Base-by-base conservation (phyloP, 2,888 invertebrate genomes). In the Raillietiella orientalis region DNA sequence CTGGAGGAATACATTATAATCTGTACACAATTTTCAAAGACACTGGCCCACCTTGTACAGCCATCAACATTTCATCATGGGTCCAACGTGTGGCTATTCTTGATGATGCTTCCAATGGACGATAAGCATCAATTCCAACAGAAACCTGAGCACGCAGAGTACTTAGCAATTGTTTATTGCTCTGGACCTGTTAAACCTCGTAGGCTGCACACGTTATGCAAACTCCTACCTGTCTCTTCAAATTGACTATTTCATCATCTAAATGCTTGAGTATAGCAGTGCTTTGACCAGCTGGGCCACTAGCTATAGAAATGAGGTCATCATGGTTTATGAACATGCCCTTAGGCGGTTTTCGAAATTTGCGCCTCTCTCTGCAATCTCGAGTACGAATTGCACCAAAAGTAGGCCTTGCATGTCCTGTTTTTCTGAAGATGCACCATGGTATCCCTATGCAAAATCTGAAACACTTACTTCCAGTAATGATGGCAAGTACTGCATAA, bases 241-340 rank as follows among this genome's bases (percentile, higher is more conserved):
- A 61, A 41, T 79, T 69, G 50, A 77, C 65, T 46, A 87, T 66
- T 56, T 84, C 84, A 44, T 75, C 62, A 51, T 84, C 84, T 59
- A 82, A 70, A 41, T 71, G 66, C 52, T 67, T 69, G 41, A 90
- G 63, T 52, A 82, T 66, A 43, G 65, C 62, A 38, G 74, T 70
- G 38, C 67, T 66, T 46, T 66, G 65, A 42, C 58, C 59, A 36
- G 42, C 50, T 30, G 66, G 62, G 38, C 64, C 65, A 34, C 66
- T 64, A 32, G 82, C 82, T 58, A 90, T 64, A 38, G 72, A 65
- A 37, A 75, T 67, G 48, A 90, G 61, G 58, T 87, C 87, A 51
- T 87, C 87, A 52, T 82, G 74, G 59, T 79, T 82, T 54, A 90
- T 72, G 58, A 77, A 75, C 69, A 90, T 82, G 51, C 87, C 87